Evolutionary conservation across 2,888 invertebrate species (phyloP), one percentile per base, ranked within the genome.

Genomic region (Ochropleura leucogaster): DNA sequence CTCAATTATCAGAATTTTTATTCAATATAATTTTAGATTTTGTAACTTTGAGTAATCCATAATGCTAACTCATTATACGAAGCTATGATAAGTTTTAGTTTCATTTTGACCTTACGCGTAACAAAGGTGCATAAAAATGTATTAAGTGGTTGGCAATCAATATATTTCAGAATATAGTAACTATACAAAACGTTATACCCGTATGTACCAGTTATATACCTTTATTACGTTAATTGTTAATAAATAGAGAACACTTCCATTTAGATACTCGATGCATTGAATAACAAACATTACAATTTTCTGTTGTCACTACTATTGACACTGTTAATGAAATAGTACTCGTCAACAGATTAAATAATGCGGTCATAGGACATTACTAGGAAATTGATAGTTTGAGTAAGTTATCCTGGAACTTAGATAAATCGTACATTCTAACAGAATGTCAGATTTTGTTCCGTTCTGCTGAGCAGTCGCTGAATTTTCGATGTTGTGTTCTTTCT

Each of bases 231-330:
- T 86, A 87, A 85, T 86, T 86, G 83, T 87, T 87, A 77, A 84
- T 84, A 67, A 74, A 75, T 82, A 84, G 75, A 86, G 66, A 77
- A 87, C 85, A 83, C 82, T 80, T 83, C 81, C 79, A 80, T 68
- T 67, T 79, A 74, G 68, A 72, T 69, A 80, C 79, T 79, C 68
- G 59, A 73, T 76, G 81, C 83, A 69, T 79, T 80, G 77, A 75
- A 77, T 79, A 76, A 77, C 65, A 73, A 71, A 72, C 44, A 72
- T 80, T 80, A 74, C 77, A 77, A 80, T 77, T 77, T 79, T 80
- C 86, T 89, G 89, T 91, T 91, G 91, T 89, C 82, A 84, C 86
- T 90, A 89, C 91, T 92, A 90, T 91, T 90, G 81, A 72, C 70
- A 77, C 80, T 83, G 75, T 73, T 70, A 70, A 76, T 77, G 59